Conservation (phyloP, 2,888 invertebrate genomes). For the Dysmachus trigonus region DNA sequence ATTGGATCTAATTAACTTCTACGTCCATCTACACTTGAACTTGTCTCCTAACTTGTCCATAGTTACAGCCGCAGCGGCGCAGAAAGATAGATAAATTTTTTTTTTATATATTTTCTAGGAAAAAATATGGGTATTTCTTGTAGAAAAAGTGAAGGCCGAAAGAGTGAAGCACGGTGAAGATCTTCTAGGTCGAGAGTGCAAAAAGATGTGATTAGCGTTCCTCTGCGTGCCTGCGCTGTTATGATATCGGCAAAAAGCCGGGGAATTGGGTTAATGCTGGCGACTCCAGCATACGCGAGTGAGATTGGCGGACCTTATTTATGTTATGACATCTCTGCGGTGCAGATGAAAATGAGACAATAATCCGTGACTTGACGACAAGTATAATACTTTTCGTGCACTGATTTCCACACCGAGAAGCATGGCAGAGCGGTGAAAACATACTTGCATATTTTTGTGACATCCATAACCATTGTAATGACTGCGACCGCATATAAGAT, state of each 20-base stretch:
- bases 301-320: not conserved
- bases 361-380: constrained; percentile 21
- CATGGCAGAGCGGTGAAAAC: not conserved
- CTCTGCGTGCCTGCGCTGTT: not conserved
- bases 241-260: constrained; percentile 4
- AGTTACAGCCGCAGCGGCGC: not conserved
- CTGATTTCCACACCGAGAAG: constrained; percentile 10
- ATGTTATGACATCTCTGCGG: not conserved
- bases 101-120: not conserved
- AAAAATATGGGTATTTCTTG: not conserved
- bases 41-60: not conserved
- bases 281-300: not conserved
- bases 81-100: not conserved
- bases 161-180: not conserved
- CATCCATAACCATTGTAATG: constrained; percentile 14
- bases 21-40: constrained; percentile 18
- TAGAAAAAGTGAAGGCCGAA: constrained; percentile 6
- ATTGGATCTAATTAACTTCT: constrained; percentile 10
- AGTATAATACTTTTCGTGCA: not conserved
- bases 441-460: constrained; percentile 4
- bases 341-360: constrained; percentile 5
- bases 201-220: constrained; percentile 14
- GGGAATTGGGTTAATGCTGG: constrained; percentile 8
- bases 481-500: not conserved
- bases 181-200: not conserved